These are phyloP conservation scores for Thryonomys swinderianus DNA, from an alignment of 2,113 vertebrate species.

Conservation along the genomic window DNA sequence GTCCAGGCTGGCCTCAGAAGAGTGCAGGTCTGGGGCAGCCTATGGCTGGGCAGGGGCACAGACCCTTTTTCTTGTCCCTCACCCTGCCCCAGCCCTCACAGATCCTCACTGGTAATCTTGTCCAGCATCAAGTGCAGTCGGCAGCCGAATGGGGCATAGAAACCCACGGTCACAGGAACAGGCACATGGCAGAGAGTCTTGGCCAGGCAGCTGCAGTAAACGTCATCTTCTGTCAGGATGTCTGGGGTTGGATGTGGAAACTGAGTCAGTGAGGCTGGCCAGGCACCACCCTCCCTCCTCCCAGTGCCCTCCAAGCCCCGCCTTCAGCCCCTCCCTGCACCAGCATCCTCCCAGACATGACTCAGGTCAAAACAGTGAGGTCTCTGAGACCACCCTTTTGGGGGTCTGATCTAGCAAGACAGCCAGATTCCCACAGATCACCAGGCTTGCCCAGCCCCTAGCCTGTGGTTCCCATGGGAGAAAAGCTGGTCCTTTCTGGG, in stretches of 20 bases:
- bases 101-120: constrained; percentile 82
- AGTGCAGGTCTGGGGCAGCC: background rate
- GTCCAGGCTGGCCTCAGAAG: background rate
- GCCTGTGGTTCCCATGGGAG: background rate
- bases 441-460: background rate
- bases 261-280: constrained; percentile 21
- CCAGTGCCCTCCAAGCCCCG: fast-evolving
- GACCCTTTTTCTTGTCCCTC: background rate
- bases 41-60: background rate
- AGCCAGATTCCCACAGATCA: background rate
- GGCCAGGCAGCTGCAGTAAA: constrained; percentile 87
- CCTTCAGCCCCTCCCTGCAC: background rate
- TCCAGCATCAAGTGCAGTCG: constrained; percentile 83
- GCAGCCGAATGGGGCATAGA: constrained; percentile 84
- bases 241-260: constrained; percentile 64
- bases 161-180: constrained; percentile 84
- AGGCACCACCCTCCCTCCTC: constrained; percentile 22
- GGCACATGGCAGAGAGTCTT: constrained; percentile 85
- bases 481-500: background rate
- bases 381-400: background rate
- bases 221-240: constrained; percentile 83
- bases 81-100: fast-evolving
- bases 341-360: background rate
- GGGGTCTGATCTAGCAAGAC: background rate
- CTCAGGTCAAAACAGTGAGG: background rate